Evolutionary conservation across 2,888 invertebrate species (phyloP), one percentile per base, ranked within the genome.

Genomic region (Parascotia fuliginaria): DNA sequence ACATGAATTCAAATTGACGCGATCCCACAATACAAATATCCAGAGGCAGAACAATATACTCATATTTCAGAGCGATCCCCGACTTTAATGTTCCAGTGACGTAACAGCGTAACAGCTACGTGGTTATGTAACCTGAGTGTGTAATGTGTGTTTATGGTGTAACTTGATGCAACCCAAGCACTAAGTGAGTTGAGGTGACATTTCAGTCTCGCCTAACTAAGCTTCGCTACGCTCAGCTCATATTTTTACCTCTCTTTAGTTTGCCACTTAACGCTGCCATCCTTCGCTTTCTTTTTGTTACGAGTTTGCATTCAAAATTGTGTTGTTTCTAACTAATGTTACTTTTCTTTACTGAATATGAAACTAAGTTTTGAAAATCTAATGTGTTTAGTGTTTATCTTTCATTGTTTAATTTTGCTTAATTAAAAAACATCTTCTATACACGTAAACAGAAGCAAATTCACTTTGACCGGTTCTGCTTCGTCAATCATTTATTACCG

Each of bases 1-100:
- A 70, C 66, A 41, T 71, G 79, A 80, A 81, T 79, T 73, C 70
- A 71, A 77, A 81, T 78, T 58, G 74, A 65, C 68, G 55, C 48
- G 41, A 48, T 65, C 73, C 70, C n/a, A 19, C 73, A 68, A 74
- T 73, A 77, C 77, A 73, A 77, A 73, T 66, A 77, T 55, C 2
- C 51, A 44, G 55, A 54, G 53, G 63, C 55, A 60, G 71, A 71
- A 77, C 73, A 75, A 77, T 77, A 71, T 69, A 62, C 68, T 64
- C 66, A 73, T 77, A 74, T 75, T 72, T 75, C 70, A 72, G 61
- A 34, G 47, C 49, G 62, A 63, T 69, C 61, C 58, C 29, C 42
- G 29, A 55, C 48, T 70, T 67, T 65, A 71, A 78, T 73, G 74
- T 74, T 73, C 69, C 57, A 69, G 37, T 42, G 43, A n/a, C n/a